Evolutionary conservation across 1,140 invertebrate species (phyloP).

Genomic region (Riptortus pedestris): DNA sequence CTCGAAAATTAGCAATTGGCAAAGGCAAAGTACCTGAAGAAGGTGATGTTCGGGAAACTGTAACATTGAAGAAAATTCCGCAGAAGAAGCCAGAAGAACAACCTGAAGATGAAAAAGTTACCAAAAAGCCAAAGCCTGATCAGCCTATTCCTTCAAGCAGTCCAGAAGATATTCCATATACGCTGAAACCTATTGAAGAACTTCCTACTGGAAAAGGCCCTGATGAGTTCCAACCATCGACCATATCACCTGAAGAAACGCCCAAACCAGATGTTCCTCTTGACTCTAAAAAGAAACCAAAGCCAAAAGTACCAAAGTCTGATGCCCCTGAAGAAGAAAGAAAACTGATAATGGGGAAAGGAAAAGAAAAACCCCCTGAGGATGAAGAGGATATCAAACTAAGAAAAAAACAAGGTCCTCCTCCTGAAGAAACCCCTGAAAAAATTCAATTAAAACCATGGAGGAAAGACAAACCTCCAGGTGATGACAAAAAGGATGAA

Average conservation of each 20-base stretch:
- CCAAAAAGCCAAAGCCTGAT: constrained; percentile 28
- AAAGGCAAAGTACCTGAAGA: constrained; percentile 33
- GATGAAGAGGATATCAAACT: constrained; percentile 37
- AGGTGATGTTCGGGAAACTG: constrained; percentile 30
- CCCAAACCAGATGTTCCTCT: constrained; percentile 28
- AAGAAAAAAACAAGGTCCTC: constrained; percentile 39
- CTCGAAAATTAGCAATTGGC: constrained; percentile 28
- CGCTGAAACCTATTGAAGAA: constrained; percentile 31
- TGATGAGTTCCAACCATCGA: constrained; percentile 29
- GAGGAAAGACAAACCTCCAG: constrained; percentile 29
- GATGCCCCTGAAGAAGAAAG: constrained; percentile 35
- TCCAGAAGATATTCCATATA: constrained; percentile 29
- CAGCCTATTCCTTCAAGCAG: constrained; percentile 27
- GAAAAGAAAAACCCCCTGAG: constrained; percentile 36
- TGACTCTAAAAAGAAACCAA: constrained; percentile 33
- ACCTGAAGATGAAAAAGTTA: constrained; percentile 27
- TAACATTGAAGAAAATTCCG: constrained; percentile 27
- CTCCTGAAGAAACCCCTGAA: constrained; percentile 33
- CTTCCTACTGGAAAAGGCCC: constrained; percentile 31
- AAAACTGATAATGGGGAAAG: constrained; percentile 37
- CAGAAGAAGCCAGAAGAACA: constrained; percentile 22
- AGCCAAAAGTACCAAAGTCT: constrained; percentile 29
- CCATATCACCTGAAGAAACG: constrained; percentile 30
- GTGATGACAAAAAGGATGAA: constrained; percentile 29
- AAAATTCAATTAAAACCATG: constrained; percentile 32